Evolutionary conservation across 2,113 vertebrate genomes (phyloP).

Genomic region (Litocranius walleri): DNA sequence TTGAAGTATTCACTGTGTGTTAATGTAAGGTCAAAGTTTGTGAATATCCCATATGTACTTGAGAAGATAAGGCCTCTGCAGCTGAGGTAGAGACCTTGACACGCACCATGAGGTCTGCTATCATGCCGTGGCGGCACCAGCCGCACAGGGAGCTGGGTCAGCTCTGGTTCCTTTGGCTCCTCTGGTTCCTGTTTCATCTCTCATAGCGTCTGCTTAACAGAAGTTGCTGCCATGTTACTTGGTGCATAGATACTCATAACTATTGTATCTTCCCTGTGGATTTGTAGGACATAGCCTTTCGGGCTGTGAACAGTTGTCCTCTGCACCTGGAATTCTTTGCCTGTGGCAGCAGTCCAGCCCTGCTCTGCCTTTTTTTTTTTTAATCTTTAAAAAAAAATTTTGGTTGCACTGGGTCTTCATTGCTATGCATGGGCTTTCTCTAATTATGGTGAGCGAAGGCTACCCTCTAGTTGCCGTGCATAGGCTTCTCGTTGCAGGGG

Average conservation of each 20-base stretch:
- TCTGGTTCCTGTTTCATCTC: too few relatives aligned
- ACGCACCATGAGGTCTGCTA: accelerated
- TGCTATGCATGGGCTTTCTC: not conserved
- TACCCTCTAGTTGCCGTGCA: not conserved
- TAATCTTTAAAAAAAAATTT: not conserved
- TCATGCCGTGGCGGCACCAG: accelerated
- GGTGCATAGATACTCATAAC: not conserved
- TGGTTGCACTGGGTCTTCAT: not conserved
- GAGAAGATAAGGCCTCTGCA: not conserved
- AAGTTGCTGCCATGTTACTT: not conserved
- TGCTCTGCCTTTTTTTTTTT: not conserved
- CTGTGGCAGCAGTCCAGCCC: not conserved
- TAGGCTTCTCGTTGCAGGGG: not conserved
- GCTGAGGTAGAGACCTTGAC: accelerated
- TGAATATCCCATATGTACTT: not conserved
- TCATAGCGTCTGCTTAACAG: accelerated
- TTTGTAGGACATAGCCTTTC: not conserved
- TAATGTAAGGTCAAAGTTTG: not conserved
- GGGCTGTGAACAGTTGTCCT: not conserved
- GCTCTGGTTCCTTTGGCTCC: not conserved
- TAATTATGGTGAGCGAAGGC: not conserved
- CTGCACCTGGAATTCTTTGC: not conserved
- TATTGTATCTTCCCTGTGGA: not conserved
- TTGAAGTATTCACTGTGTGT: not conserved
- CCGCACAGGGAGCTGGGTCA: accelerated